Evolutionary conservation across 2,797 vertebrate genomes (phyloP), one percentile per base, ranked within the genome.

Genomic region (Coracias cyanogaster): DNA sequence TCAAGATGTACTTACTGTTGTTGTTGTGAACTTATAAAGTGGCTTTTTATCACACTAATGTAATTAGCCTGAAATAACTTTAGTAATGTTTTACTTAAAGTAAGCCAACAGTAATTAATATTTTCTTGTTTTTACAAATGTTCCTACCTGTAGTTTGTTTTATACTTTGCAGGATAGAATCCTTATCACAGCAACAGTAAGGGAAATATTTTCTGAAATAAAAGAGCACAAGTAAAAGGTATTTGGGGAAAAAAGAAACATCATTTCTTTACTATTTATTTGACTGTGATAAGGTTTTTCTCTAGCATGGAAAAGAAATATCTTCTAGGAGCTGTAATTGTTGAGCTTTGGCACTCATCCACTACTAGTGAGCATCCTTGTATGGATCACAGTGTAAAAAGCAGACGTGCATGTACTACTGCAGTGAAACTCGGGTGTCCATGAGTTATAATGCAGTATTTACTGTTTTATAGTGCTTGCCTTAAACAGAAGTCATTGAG

Each of bases 31-130:
- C 31, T 79, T 51, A 25, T 6, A 46, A 25, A 18, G 22, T 57
- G 41, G 91, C 35, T 33, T 81, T 85, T 78, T 72, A 52, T 72
- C 39, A 54, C 13, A 48, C 2, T 46, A 51, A 48, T 33, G 37
- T 2, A 25, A 49, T 79, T 85, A 90, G 12, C 37, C 78, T 94
- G 83, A 91, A 58, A 82, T 46, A 89, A 74, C 7, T 90, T 87
- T 24, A 82, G 21, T 33, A 94, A 46, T 25, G 28, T 72, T 90
- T 93, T 82, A 76, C 41, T 77, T 91, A 26, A 86, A 77, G 39
- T n/a, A 86, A 62, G 21, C 5, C 20, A 86, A 46, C 2, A 35
- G n/a, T 46, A 69, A 87, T 65, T 70, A 89, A 57, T 26, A 11
- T 6, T 89, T 89, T n/a, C 9, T 9, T 81, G 37, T 70, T 93